Conservation (phyloP, 2,113 vertebrate genomes). For the Tympanuchus pallidicinctus region DNA sequence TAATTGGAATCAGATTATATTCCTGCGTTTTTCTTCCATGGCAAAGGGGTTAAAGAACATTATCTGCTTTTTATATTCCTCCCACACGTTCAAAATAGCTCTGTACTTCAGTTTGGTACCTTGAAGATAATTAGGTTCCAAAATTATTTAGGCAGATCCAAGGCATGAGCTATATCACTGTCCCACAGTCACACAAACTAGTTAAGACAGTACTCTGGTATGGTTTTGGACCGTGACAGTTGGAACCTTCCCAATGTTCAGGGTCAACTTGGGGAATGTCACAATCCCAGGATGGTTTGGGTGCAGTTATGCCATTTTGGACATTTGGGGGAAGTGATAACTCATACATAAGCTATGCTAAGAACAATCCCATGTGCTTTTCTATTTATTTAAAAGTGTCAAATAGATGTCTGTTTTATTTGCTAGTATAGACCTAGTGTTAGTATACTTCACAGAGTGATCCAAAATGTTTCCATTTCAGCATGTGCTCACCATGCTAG, state of each 20-base stretch:
- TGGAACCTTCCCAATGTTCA: not conserved
- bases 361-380: not conserved
- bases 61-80: not conserved
- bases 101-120: not conserved
- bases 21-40: not conserved
- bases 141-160: not conserved
- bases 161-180: not conserved
- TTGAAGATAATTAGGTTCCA: not conserved
- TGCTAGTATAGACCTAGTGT: not conserved
- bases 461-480: not conserved
- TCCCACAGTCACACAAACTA: fast-evolving
- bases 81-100: not conserved
- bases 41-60: constrained; percentile 29
- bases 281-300: not conserved
- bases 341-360: not conserved
- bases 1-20: constrained; percentile 58
- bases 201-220: not conserved
- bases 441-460: fast-evolving
- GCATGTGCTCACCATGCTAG: not conserved
- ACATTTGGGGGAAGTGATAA: not conserved
- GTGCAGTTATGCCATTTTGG: fast-evolving
- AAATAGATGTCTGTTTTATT: not conserved
- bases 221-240: fast-evolving
- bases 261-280: not conserved
- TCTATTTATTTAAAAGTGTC: not conserved